Evolutionary conservation across 1,140 invertebrate species (phyloP), one percentile per base, ranked within the genome.

Genomic region (Ceratina japonica): DNA sequence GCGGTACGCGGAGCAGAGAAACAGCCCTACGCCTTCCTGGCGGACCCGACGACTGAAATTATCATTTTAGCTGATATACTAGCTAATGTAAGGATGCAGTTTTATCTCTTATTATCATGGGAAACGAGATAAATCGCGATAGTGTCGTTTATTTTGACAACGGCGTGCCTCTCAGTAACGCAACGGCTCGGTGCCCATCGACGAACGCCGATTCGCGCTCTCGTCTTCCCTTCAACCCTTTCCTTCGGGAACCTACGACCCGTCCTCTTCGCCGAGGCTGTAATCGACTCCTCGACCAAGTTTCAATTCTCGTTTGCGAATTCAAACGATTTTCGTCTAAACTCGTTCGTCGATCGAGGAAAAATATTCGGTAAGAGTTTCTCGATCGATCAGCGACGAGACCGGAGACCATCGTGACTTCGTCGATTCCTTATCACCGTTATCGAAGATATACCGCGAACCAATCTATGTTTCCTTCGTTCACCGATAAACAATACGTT

Each of bases 61-160:
- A 92, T 92, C 92, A 93, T 92, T 93, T 93, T 92, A 93, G 90
- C 91, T 92, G 91, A 93, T 92, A 93, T 92, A 92, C 89, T 92
- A 92, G 89, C 89, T 92, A 92, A 92, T 92, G 89, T 92, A 90
- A 92, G 92, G 91, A 93, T 93, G 92, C 92, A 93, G 91, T 93
- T 93, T 93, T 93, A 93, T 92, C 91, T 93, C 89, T 90, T 92
- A 93, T 92, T 93, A 93, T 93, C 91, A 93, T 93, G 92, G 92
- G 91, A 92, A 93, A 93, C 88, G 91, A 92, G 92, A 93, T 93
- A 93, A 93, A 92, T 93, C 88, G 91, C 91, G 92, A 93, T 93
- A 93, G 91, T 92, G 90, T 84, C 89, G 91, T 92, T 92, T 92
- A 92, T 93, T 93, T 92, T 93, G 91, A 92, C 91, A 92, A 87